Percentiles rank a stretch among this genome's conserved stretches.
phyloP scores from a whole-genome alignment of 2,797 vertebrate genomes.

The Aeoliscus strigatus region DNA sequence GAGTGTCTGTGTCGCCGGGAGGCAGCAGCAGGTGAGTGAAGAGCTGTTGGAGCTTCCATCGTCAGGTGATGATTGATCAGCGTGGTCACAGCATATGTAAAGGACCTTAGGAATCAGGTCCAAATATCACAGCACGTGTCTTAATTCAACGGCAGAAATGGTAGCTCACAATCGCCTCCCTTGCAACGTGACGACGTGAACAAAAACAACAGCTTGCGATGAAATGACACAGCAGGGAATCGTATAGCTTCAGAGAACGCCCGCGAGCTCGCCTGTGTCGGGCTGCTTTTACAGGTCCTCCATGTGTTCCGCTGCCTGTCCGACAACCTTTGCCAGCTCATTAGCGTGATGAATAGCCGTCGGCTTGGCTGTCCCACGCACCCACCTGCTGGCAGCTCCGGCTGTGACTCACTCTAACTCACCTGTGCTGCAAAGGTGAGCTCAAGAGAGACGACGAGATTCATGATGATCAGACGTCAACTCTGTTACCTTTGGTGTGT shows the following conservation, averaged over 20 bases:
- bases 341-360: slow-evolving; percentile 65
- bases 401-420: slow-evolving; percentile 43
- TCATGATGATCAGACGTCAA: too few relatives aligned
- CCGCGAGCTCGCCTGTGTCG: slow-evolving; percentile 41
- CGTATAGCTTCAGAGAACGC: slow-evolving; percentile 55
- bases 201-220: slow-evolving; percentile 58
- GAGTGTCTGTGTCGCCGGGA: slow-evolving; percentile 17
- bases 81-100: too few relatives aligned
- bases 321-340: slow-evolving; percentile 61
- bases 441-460: too few relatives aligned
- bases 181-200: slow-evolving; percentile 47
- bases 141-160: too few relatives aligned
- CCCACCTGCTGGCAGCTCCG: slow-evolving; percentile 42
- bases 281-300: slow-evolving; percentile 65
- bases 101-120: too few relatives aligned
- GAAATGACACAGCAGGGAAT: slow-evolving; percentile 57
- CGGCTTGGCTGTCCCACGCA: slow-evolving; percentile 32
- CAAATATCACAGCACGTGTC: too few relatives aligned
- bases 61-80: background rate
- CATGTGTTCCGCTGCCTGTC: slow-evolving; percentile 64
- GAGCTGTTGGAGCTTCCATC: slow-evolving; percentile 1
- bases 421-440: slow-evolving; percentile 36
- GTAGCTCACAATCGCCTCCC: slow-evolving; percentile 12
- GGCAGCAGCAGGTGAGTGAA: slow-evolving; percentile 61
- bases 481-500: too few relatives aligned